Evolutionary conservation across 2,797 vertebrate genomes (phyloP).

Genomic region (Okamejei kenojei): DNA sequence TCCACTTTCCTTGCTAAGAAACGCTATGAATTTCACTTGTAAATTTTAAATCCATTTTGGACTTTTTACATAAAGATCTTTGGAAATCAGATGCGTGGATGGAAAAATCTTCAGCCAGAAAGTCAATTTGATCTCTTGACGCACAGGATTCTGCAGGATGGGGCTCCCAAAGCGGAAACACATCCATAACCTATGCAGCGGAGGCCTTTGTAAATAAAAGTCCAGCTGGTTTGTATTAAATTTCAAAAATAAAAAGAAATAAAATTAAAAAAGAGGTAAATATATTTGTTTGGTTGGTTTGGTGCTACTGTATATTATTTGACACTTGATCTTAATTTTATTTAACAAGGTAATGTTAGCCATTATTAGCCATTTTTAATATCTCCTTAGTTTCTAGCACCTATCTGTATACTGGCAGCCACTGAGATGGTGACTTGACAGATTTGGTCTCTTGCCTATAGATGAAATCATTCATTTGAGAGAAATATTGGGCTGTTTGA

Average conservation of each 20-base stretch:
- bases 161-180: background rate
- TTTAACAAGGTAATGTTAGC: background rate
- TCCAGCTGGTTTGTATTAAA: background rate
- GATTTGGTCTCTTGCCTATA: background rate
- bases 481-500: background rate
- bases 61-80: background rate
- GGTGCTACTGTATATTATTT: too few species aligned
- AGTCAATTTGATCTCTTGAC: background rate
- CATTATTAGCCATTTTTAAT: too few species aligned
- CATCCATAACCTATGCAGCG: background rate
- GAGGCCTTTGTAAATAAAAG: background rate
- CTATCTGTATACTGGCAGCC: background rate
- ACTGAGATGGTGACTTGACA: background rate
- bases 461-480: too few species aligned
- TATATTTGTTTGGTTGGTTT: too few species aligned
- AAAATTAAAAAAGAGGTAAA: background rate
- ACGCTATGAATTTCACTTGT: background rate
- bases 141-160: too few species aligned
- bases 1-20: background rate
- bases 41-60: background rate
- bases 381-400: too few species aligned
- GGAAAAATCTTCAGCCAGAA: background rate
- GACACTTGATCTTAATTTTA: background rate
- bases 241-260: background rate
- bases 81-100: background rate